Percentiles rank a stretch among this genome's conserved stretches.
Evolutionary conservation across 2,113 vertebrate species (phyloP).

Genomic region (Etia nguti): DNA sequence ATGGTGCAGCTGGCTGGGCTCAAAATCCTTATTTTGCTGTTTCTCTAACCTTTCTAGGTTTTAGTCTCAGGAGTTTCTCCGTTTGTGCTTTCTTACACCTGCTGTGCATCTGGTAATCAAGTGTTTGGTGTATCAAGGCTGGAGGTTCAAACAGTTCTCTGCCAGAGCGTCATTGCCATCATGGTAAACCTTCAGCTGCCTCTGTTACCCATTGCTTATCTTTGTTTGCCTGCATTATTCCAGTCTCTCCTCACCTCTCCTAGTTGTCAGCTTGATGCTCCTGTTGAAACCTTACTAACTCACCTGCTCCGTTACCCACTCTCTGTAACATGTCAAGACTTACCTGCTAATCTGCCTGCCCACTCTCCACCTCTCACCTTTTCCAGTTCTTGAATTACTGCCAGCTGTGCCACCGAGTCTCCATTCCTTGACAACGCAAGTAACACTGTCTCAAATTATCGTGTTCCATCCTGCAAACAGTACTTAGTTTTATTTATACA

Average conservation of each 20-base stretch:
- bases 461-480: background rate
- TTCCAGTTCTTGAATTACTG: background rate
- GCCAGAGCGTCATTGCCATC: background rate
- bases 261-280: background rate
- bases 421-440: background rate
- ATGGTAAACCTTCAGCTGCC: background rate
- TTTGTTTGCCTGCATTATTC: background rate
- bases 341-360: background rate
- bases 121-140: background rate
- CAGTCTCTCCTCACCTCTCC: background rate
- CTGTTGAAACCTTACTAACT: background rate
- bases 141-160: background rate
- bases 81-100: background rate
- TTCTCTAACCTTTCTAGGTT: background rate
- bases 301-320: background rate
- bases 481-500: background rate
- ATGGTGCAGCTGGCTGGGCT: background rate
- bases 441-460: background rate
- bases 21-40: background rate
- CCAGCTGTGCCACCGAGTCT: background rate
- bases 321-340: background rate
- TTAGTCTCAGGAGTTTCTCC: background rate
- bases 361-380: background rate
- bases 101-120: background rate
- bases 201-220: background rate